phyloP scores from a whole-genome alignment of 2,888 invertebrate species.

The Drosophila testacea region DNA sequence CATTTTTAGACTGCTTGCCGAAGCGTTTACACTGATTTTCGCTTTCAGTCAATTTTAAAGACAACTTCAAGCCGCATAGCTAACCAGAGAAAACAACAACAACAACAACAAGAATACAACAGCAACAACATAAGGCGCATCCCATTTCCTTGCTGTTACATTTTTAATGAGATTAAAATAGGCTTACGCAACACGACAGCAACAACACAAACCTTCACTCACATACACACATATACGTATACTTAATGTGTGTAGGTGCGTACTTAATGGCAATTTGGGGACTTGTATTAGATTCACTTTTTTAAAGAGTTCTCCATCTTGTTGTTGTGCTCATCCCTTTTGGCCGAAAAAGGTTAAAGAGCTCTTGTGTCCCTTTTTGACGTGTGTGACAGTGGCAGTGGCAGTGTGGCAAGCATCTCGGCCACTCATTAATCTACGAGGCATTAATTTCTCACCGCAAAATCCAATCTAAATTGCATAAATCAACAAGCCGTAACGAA shows the following conservation, averaged over 20 bases:
- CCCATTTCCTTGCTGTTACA: conserved; percentile 77
- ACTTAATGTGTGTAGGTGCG: conserved; percentile 66
- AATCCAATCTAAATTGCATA: conserved; percentile 80
- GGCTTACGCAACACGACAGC: conserved; percentile 72
- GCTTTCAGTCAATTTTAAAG: conserved; percentile 82
- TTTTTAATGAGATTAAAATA: conserved; percentile 82
- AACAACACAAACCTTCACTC: conserved; percentile 39
- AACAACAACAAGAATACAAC: conserved; percentile 25
- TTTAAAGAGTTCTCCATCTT: conserved; percentile 52
- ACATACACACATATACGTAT: conserved; percentile 20
- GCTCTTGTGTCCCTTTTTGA: conserved; percentile 59
- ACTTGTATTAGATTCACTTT: conserved; percentile 65
- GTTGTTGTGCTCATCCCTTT: conserved; percentile 8
- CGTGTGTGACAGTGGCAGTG: conserved; percentile 22
- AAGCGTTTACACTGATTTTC: conserved; percentile 82
- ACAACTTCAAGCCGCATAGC: conserved; percentile 80
- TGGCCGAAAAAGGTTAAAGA: conserved; percentile 65
- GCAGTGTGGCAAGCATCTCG: conserved; percentile 48
- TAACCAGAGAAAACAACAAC: conserved; percentile 54
- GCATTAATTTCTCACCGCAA: conserved; percentile 81
- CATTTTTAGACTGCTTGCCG: conserved; percentile 55
- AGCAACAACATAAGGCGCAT: conserved; percentile 28
- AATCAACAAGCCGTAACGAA: conserved; percentile 80
- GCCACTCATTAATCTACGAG: conserved; percentile 76
- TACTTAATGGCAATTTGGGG: conserved; percentile 81